These are phyloP conservation scores for Halictus rubicundus DNA, from an alignment of 1,140 invertebrate genomes.

Conservation along the genomic window DNA sequence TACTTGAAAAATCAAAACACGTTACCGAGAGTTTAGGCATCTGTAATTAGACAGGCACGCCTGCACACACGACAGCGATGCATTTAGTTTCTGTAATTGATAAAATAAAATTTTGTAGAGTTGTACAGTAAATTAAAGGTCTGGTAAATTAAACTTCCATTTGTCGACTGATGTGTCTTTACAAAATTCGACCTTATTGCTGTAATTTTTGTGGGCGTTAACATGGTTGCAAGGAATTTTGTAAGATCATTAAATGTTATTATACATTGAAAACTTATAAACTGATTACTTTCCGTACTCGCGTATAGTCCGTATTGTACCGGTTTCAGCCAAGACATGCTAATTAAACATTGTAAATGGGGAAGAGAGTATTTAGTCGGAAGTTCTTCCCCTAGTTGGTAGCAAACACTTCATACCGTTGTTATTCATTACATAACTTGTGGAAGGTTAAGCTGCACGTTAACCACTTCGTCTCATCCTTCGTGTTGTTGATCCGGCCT, in stretches of 20 bases:
- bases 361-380: not conserved
- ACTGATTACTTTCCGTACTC: not conserved
- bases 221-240: not conserved
- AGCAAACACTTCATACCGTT: conserved; percentile 37
- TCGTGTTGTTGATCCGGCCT: conserved; percentile 41
- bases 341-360: conserved; percentile 37
- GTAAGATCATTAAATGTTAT: too few relatives aligned
- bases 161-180: too few relatives aligned
- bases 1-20: too few relatives aligned
- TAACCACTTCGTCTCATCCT: conserved; percentile 48
- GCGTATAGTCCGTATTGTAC: not conserved
- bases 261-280: not conserved
- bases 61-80: too few relatives aligned
- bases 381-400: conserved; percentile 11
- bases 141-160: too few relatives aligned
- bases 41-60: too few relatives aligned
- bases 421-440: conserved; percentile 44
- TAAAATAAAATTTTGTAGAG: too few relatives aligned
- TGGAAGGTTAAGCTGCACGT: conserved; percentile 35
- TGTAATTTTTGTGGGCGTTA: too few relatives aligned
- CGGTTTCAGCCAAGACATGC: conserved; percentile 1
- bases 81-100: too few relatives aligned
- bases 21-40: too few relatives aligned
- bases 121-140: too few relatives aligned
- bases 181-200: too few relatives aligned